Base-by-base conservation (phyloP, 2,888 invertebrate species). In the Homarus gammarus region DNA sequence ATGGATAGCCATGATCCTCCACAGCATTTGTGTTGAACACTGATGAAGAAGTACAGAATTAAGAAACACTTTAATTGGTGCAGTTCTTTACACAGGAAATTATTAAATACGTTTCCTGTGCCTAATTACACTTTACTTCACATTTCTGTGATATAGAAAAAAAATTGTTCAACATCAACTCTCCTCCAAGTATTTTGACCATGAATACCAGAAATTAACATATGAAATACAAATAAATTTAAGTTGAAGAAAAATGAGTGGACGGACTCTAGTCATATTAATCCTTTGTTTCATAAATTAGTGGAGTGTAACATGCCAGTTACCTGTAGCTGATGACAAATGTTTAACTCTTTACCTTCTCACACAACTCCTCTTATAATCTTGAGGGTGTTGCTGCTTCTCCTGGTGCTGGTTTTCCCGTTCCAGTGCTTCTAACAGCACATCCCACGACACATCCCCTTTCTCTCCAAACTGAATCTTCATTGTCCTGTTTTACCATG, bases 391-490 rank as follows among this genome's bases (percentile, higher is more conserved):
- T 8, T 72, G 5, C n/a, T n/a, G 3, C 51, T 33, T 1, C 10
- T 81, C 44, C 12, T 18, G 70, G 33, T 44, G 33, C n/a, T 70
- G 27, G 27, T 84, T 38, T 40, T 84, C 84, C 15, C 12, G 36
- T 3, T 75, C 61, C 6, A 75, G 40, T 36, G 44, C 56, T 10
- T 84, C 64, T 36, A 75, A 36, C 56, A 84, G 56, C 36, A 75
- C 61, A 75, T 84, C 73, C 73, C 73, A 61, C 1, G 84, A 75
- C 10, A 84, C 61, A 18, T 84, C 73, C 51, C 75, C 73, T 38
- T 75, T 84, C 38, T 84, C 73, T 56, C 73, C 64, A 75, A 77
- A 78, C 36, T 85, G 77, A 40, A 68, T 77, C 68, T 75, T 85
- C 77, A 77, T 85, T 64, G 68, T 51, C n/a, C 27, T 44, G 22